A percentile compares a stretch with the other conserved stretches of the same genome.
phyloP scores from a whole-genome alignment of 1,140 invertebrate genomes.

The Eumeta japonica region DNA sequence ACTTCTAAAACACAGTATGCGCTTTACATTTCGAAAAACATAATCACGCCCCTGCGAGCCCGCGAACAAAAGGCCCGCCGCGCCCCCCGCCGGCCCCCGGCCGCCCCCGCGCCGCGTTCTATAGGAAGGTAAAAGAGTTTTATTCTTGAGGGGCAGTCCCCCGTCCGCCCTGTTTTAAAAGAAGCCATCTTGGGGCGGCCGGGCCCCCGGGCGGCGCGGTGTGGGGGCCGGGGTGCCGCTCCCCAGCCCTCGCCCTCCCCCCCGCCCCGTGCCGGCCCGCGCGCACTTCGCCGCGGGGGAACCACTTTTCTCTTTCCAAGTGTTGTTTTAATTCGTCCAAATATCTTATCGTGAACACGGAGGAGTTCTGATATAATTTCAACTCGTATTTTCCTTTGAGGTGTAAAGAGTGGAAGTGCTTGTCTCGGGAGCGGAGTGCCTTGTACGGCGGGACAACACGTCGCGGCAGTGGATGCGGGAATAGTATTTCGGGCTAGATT shows the following conservation, averaged over 20 bases:
- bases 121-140: constrained; percentile 47
- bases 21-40: too few relatives aligned
- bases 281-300: constrained; percentile 16
- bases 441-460: background rate
- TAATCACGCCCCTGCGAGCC: too few relatives aligned
- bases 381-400: constrained; percentile 40
- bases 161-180: constrained; percentile 50
- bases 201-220: too few relatives aligned
- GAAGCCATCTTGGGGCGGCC: constrained; percentile 53
- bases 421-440: background rate
- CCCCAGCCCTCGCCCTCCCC: too few relatives aligned
- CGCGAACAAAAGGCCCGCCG: too few relatives aligned
- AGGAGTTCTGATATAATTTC: constrained; percentile 53
- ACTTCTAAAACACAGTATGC: too few relatives aligned
- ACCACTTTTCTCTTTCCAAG: constrained; percentile 47
- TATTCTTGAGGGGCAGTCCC: constrained; percentile 43
- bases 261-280: constrained; percentile 18
- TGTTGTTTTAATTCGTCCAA: constrained; percentile 56
- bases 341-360: constrained; percentile 56
- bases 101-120: too few relatives aligned
- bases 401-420: constrained; percentile 19
- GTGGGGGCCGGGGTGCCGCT: constrained; percentile 25
- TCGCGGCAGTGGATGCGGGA: too few relatives aligned
- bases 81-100: too few relatives aligned
- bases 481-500: too few relatives aligned